These are phyloP conservation scores for Gouania willdenowi DNA, from an alignment of 2,797 vertebrate genomes.

Conservation along the genomic window DNA sequence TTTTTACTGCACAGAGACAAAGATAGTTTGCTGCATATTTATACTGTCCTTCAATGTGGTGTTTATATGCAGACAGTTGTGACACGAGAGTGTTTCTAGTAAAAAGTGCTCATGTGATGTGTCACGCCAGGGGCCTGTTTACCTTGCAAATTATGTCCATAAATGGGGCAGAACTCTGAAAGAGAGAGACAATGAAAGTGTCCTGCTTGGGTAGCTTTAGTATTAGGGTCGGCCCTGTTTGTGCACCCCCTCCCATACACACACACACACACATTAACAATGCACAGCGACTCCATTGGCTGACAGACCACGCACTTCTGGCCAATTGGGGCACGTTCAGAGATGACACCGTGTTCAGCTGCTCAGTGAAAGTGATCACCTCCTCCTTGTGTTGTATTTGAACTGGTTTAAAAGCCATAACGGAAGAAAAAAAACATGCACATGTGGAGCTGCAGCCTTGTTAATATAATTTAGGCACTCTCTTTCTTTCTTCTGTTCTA, in stretches of 20 bases:
- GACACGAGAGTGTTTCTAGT: not conserved
- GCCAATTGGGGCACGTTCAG: slow-evolving; percentile 48
- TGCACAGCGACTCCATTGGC: slow-evolving; percentile 54
- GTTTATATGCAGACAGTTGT: not conserved
- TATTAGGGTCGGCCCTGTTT: slow-evolving; percentile 49
- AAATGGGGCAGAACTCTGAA: slow-evolving; percentile 35
- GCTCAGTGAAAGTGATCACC: slow-evolving; percentile 25
- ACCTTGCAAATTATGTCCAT: slow-evolving; percentile 36
- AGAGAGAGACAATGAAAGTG: slow-evolving; percentile 57
- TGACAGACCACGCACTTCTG: slow-evolving; percentile 49
- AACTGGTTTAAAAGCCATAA: slow-evolving; percentile 20
- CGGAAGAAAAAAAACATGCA: slow-evolving; percentile 5
- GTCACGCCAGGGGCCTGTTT: slow-evolving; percentile 19
- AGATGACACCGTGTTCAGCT: slow-evolving; percentile 35
- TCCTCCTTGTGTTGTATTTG: slow-evolving; percentile 40
- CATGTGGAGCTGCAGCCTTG: not conserved
- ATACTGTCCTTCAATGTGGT: not conserved
- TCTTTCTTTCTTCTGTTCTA: too few relatives aligned
- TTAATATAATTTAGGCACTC: too few relatives aligned
- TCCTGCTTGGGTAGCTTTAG: slow-evolving; percentile 57
- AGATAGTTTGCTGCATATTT: too few relatives aligned
- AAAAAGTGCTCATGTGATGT: slow-evolving; percentile 33
- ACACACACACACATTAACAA: slow-evolving; percentile 57
- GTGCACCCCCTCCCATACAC: slow-evolving; percentile 8
- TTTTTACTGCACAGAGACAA: not conserved